A percentile compares a stretch with the other conserved stretches of the same genome.
phyloP scores from a whole-genome alignment of 2,888 invertebrate genomes.

The Antheraea yamamai region DNA sequence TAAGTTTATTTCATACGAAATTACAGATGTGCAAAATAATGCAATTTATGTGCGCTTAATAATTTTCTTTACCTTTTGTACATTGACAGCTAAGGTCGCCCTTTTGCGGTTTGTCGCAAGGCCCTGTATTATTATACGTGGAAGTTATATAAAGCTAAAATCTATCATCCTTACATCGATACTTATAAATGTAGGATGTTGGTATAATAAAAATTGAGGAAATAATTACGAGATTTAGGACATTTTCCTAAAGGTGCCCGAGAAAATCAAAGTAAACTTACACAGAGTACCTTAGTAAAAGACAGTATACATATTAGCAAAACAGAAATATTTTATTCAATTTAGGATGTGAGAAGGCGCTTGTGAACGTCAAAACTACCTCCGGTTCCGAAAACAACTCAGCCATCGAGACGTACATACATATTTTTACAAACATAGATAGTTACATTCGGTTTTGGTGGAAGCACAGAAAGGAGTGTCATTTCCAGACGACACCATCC shows the following conservation, averaged over 20 bases:
- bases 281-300: too few relatives aligned
- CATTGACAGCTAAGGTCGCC: background rate
- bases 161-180: background rate
- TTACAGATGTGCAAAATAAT: background rate
- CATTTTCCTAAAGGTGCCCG: background rate
- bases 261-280: background rate
- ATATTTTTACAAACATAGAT: too few relatives aligned
- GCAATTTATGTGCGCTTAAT: background rate
- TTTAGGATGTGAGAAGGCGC: too few relatives aligned
- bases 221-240: background rate
- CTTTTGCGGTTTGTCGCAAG: slow-evolving; percentile 2
- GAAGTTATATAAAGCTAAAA: background rate
- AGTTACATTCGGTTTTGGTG: too few relatives aligned
- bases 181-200: background rate
- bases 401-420: too few relatives aligned
- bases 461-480: too few relatives aligned
- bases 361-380: too few relatives aligned
- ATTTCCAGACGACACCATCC: too few relatives aligned
- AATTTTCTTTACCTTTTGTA: background rate
- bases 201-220: background rate
- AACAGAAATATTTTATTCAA: too few relatives aligned
- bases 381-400: too few relatives aligned
- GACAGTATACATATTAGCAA: too few relatives aligned
- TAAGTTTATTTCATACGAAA: background rate
- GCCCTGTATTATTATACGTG: background rate